phyloP scores from a whole-genome alignment of 2,113 vertebrate species.

The Caretta caretta region DNA sequence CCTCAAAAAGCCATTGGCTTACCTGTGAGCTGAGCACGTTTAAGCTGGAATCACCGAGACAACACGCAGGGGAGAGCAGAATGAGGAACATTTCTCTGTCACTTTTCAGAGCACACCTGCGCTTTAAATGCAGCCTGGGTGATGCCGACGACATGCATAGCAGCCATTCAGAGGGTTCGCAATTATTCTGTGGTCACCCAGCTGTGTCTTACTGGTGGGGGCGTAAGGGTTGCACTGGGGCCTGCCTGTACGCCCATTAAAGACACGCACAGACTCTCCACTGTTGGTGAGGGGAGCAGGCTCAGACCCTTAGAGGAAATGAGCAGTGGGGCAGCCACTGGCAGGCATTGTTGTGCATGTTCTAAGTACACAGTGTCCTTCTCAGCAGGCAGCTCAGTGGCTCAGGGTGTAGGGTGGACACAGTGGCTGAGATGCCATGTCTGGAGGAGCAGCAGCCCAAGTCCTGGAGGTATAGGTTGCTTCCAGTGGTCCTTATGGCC shows the following conservation, averaged over 20 bases:
- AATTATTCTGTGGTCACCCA: background rate
- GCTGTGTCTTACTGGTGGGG: background rate
- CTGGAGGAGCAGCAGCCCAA: background rate
- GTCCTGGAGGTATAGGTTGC: accelerated
- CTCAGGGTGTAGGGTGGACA: background rate
- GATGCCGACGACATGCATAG: background rate
- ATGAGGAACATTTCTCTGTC: background rate
- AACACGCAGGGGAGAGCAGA: accelerated
- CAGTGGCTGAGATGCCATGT: background rate
- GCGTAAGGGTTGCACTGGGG: background rate
- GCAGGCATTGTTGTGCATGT: background rate
- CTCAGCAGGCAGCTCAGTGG: accelerated
- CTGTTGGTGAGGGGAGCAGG: background rate
- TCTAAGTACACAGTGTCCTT: background rate
- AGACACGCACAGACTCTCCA: accelerated
- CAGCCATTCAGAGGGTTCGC: slow-evolving; percentile 36
- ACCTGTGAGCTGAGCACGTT: accelerated
- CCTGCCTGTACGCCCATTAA: accelerated
- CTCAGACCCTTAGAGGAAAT: accelerated
- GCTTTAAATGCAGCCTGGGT: background rate
- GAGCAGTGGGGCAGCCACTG: background rate
- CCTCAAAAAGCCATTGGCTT: background rate
- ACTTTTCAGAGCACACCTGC: background rate
- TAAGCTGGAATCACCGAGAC: background rate
- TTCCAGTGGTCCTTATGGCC: background rate